Evolutionary conservation across 2,888 invertebrate genomes (phyloP).

Genomic region (Ligdia adustata): DNA sequence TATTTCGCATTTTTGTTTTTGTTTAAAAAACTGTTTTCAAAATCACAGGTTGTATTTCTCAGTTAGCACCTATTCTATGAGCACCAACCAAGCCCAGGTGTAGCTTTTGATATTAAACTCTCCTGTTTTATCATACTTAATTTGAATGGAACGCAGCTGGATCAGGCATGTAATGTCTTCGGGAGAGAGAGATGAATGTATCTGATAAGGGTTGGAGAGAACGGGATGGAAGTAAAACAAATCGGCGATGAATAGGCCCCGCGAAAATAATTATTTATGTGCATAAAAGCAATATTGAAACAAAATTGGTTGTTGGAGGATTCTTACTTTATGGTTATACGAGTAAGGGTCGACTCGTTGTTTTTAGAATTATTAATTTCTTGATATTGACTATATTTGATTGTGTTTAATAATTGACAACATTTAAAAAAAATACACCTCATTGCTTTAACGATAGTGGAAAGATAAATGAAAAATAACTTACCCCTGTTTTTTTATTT

Average conservation of each 20-base stretch:
- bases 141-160: slow-evolving; percentile 48
- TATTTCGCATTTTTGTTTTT: no score
- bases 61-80: background rate
- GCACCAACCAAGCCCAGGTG: slow-evolving; percentile 15
- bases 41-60: background rate
- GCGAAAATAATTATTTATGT: slow-evolving; percentile 13
- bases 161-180: slow-evolving; percentile 44
- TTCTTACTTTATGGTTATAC: no score
- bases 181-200: slow-evolving; percentile 29
- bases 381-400: no score
- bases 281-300: slow-evolving; percentile 10
- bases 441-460: no score
- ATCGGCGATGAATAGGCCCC: slow-evolving; percentile 12
- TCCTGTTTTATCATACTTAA: slow-evolving; percentile 48
- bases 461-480: no score
- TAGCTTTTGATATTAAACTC: slow-evolving; percentile 43
- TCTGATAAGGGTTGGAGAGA: background rate
- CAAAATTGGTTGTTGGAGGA: background rate
- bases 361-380: no score
- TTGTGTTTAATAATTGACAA: no score
- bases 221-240: slow-evolving; percentile 10
- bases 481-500: no score
- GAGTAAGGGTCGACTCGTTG: no score
- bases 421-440: no score
- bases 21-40: no score